A percentile compares a stretch with the other conserved stretches of the same genome.
Evolutionary conservation across 2,797 vertebrate genomes (phyloP).

Genomic region (Pelodytes ibericus): DNA sequence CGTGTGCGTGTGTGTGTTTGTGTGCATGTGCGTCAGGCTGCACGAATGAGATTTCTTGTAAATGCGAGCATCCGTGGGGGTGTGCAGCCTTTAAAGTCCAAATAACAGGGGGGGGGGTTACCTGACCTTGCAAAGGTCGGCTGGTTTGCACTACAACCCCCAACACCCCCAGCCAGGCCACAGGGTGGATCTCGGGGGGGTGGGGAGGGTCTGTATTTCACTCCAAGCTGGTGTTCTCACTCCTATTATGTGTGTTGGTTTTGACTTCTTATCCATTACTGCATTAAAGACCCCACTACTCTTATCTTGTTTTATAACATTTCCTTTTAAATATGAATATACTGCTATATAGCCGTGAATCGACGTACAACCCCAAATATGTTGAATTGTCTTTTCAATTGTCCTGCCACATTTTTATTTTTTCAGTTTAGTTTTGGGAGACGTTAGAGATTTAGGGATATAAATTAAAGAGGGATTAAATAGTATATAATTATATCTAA

Average conservation of each 20-base stretch:
- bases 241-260: no score
- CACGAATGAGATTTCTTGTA: slow-evolving; percentile 2
- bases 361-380: neutral
- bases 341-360: neutral
- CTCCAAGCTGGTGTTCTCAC: neutral
- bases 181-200: no score
- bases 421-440: no score
- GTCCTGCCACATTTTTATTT: no score
- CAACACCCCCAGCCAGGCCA: neutral
- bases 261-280: neutral
- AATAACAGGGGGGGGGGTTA: neutral
- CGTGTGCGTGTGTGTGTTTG: neutral
- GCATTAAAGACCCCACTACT: neutral
- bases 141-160: neutral
- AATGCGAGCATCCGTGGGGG: slow-evolving; percentile 8
- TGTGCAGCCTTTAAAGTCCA: neutral
- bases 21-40: neutral
- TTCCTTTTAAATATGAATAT: slow-evolving; percentile 2
- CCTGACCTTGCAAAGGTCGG: neutral
- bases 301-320: neutral
- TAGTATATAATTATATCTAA: no score
- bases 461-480: no score
- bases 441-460: no score
- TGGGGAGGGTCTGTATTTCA: neutral
- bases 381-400: neutral